These are phyloP conservation scores for Mungos mungo DNA, from an alignment of 2,113 vertebrate genomes.

Conservation along the genomic window DNA sequence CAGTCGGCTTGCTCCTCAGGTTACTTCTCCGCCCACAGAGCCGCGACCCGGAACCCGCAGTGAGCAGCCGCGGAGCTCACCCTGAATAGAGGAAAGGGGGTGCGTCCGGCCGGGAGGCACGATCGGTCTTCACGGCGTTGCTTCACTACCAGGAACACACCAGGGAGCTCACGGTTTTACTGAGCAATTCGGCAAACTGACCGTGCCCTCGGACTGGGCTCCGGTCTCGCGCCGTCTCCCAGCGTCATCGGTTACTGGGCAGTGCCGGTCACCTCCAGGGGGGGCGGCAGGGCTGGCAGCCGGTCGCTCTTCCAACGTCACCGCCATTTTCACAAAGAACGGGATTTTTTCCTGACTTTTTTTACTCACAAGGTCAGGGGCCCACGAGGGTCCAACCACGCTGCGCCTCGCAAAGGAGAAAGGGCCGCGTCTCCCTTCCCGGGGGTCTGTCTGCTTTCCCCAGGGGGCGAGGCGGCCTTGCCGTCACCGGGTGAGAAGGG, in stretches of 20 bases:
- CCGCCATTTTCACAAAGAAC: not conserved
- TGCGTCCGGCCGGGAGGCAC: not conserved
- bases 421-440: not conserved
- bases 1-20: not conserved
- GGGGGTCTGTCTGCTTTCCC: not conserved
- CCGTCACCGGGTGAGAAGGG: constrained; percentile 17
- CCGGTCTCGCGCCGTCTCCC: not conserved
- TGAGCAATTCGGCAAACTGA: not conserved
- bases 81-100: not conserved
- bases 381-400: not conserved
- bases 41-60: no score
- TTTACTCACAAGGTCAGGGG: not conserved
- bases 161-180: not conserved
- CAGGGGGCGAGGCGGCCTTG: not conserved
- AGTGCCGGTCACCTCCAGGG: not conserved
- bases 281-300: fast-evolving
- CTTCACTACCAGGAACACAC: not conserved
- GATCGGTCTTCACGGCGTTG: not conserved
- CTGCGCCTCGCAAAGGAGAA: not conserved
- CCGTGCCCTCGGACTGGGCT: not conserved
- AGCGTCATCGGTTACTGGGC: not conserved
- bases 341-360: not conserved
- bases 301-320: not conserved
- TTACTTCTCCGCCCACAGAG: not conserved
- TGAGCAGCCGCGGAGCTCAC: no score